Evolutionary conservation across 2,797 vertebrate species (phyloP), one percentile per base, ranked within the genome.

Genomic region (Arremon aurantiirostris): DNA sequence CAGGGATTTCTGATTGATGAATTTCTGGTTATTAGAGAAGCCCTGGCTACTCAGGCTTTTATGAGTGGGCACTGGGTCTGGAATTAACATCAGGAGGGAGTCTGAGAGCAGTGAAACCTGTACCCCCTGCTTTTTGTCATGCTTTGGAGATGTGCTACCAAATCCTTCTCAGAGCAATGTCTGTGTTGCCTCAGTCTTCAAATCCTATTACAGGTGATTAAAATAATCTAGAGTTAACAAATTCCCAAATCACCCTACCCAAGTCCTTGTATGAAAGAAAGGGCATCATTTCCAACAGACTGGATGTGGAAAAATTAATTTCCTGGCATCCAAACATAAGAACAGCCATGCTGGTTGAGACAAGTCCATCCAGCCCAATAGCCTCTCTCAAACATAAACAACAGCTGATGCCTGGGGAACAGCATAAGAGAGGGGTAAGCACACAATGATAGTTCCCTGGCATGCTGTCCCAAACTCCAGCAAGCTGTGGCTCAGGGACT

Each of bases 401-500:
- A 71, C 95, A 96, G 94, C 90, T 94, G 94, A 96, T 95, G 95
- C 94, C 94, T 96, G 80, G 85, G 85, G 91, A 96, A 69, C 88
- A 83, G 90, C 85, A 41, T 50, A 91, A 90, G 93, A 95, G 87
- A 88, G 77, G 90, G 65, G 69, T 86, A 89, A 86, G 90, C 93
- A 63, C 32, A 55, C 35, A 68, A 19, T 76, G 85, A 91, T 91
- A 83, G 91, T 75, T 94, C 91, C 35, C 90, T 96, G 96, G 95
- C 96, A 95, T 68, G 84, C 30, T 87, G 87, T 96, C 95, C 95
- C 94, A 78, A 91, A 86, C 87, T 94, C 77, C 93, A 95, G 85
- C 94, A 94, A 96, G 96, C 96, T 96, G 94, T 93, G 96, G 94
- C 95, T 95, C 87, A 86, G 95, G 93, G 96, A 96, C 93, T 96